Conservation (phyloP, 2,888 invertebrate genomes). For the Drosophila nigricruria region DNA sequence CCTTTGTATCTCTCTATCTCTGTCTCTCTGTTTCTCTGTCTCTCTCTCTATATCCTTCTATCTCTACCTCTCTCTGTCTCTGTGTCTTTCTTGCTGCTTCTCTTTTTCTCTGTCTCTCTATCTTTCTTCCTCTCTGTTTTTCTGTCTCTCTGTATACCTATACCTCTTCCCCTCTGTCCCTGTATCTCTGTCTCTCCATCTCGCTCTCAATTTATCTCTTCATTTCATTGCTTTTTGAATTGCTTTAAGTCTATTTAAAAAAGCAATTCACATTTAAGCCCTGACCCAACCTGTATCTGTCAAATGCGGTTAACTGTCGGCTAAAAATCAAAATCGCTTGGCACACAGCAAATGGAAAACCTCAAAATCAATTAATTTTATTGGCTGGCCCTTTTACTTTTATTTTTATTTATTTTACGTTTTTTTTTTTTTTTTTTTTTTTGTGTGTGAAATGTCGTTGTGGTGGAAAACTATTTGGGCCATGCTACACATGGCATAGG, state of each 20-base stretch:
- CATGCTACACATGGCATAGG: constrained; percentile 1
- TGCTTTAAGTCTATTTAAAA: constrained; percentile 20
- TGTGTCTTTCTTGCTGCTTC: too few relatives aligned
- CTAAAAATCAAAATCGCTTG: constrained; percentile 50
- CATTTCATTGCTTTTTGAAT: not conserved
- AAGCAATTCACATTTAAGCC: constrained; percentile 34
- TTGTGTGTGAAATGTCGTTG: constrained; percentile 63
- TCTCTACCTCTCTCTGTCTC: too few relatives aligned
- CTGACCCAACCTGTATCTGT: constrained; percentile 26
- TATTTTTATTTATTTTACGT: constrained; percentile 6
- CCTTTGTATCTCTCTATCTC: too few relatives aligned
- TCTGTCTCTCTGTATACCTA: too few relatives aligned
- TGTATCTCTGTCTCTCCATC: not conserved
- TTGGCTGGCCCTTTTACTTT: constrained; percentile 47
- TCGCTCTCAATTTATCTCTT: too few relatives aligned
- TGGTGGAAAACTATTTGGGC: constrained; percentile 61
- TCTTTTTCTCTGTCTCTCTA: too few relatives aligned
- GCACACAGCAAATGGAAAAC: constrained; percentile 51
- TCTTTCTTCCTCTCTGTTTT: not conserved
- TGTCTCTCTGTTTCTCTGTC: too few relatives aligned
- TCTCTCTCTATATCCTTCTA: too few relatives aligned
- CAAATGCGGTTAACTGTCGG: constrained; percentile 46
- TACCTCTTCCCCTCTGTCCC: too few relatives aligned
- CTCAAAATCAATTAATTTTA: constrained; percentile 79
- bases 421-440: not conserved